Conservation (phyloP, 2,888 invertebrate genomes). For the Notodonta dromedarius region DNA sequence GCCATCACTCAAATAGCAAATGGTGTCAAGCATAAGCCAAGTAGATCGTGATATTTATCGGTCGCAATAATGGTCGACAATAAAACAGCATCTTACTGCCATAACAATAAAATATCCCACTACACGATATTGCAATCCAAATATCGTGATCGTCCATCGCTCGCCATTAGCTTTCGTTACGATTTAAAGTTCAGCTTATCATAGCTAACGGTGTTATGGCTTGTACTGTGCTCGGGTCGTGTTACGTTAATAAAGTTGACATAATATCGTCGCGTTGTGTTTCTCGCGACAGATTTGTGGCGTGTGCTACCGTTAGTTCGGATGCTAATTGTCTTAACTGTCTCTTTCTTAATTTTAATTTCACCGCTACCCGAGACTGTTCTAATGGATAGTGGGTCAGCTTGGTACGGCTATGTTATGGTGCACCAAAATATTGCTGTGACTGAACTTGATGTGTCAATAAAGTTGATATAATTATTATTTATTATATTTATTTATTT, state of each 20-base stretch:
- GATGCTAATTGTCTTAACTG: conserved; percentile 51
- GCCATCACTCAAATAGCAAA: not conserved
- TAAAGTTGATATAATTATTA: not conserved
- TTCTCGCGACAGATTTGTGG: conserved; percentile 51
- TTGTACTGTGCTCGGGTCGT: conserved; percentile 14
- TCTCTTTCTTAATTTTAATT: conserved; percentile 31
- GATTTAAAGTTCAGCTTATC: not conserved
- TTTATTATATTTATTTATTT: too few relatives aligned
- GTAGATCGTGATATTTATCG: conserved; percentile 5
- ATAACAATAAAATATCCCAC: conserved; percentile 2
- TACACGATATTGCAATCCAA: conserved; percentile 7
- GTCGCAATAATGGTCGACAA: not conserved
- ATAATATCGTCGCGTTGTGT: conserved; percentile 54
- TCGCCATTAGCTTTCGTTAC: not conserved
- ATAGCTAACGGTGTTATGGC: conserved; percentile 9
- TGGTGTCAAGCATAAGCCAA: not conserved
- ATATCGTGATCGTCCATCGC: conserved; percentile 1
- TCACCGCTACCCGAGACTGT: conserved; percentile 21
- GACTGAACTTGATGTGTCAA: not conserved
- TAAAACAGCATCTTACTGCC: not conserved
- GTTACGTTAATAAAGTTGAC: conserved; percentile 47
- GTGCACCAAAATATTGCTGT: conserved; percentile 1
- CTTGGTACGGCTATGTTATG: not conserved
- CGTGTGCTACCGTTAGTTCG: conserved; percentile 48
- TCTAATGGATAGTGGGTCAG: conserved; percentile 2